These are phyloP conservation scores for Platycnemis pennipes DNA, from an alignment of 2,888 invertebrate species.

Conservation along the genomic window DNA sequence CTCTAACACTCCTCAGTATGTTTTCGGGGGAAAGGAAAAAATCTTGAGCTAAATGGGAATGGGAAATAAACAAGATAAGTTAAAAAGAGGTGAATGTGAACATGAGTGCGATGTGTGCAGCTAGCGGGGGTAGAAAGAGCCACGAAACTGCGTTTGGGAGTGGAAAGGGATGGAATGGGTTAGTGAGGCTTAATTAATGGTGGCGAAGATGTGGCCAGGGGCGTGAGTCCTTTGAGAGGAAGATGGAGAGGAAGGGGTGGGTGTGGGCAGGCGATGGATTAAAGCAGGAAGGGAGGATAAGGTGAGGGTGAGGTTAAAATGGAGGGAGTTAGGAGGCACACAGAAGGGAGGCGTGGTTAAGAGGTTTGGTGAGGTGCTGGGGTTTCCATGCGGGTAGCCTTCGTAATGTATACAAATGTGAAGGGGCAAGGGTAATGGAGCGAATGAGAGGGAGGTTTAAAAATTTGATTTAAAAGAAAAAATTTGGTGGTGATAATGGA, in stretches of 20 bases:
- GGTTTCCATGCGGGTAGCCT: not conserved
- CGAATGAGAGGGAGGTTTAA: constrained; percentile 33
- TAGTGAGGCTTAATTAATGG: constrained; percentile 60
- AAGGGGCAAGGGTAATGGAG: not conserved
- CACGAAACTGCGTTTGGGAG: not conserved
- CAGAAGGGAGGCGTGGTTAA: not conserved
- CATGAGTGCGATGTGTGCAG: not conserved
- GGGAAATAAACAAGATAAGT: not conserved
- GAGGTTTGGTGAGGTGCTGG: not conserved
- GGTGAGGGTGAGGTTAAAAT: not conserved
- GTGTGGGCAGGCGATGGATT: not conserved
- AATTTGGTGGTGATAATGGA: not conserved
- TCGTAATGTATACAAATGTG: constrained; percentile 3
- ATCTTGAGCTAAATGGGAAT: not conserved
- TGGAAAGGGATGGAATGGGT: not conserved
- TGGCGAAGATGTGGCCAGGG: not conserved
- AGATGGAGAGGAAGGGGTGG: not conserved
- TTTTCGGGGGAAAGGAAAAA: not conserved
- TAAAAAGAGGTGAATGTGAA: not conserved
- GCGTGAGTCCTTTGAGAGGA: not conserved
- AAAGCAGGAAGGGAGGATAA: not conserved
- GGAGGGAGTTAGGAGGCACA: not conserved
- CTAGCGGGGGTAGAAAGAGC: not conserved
- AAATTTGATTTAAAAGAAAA: constrained; percentile 19
- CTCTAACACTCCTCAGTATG: not conserved